Evolutionary conservation across 64 coral and sea anemone species (phyloP).

Genomic region (Pachyseris speciosa): DNA sequence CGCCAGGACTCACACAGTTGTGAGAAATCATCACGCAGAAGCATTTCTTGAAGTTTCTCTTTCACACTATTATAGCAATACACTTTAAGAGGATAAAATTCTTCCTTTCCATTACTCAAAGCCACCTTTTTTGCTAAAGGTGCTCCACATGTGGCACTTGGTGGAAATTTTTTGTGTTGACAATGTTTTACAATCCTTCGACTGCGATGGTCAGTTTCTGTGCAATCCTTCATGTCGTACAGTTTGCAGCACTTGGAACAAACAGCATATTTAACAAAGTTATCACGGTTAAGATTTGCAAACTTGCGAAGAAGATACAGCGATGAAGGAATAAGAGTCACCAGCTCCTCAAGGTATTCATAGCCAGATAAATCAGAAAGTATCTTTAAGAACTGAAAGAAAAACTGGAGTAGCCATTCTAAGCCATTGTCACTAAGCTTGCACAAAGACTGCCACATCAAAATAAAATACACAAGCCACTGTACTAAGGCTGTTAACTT

Average conservation of each 20-base stretch:
- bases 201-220: neutral
- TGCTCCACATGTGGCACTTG: conserved; percentile 9
- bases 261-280: conserved; percentile 37
- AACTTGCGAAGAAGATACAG: conserved; percentile 18
- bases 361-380: neutral
- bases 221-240: conserved; percentile 20
- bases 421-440: conserved; percentile 54
- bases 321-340: conserved; percentile 6
- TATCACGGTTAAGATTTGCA: neutral
- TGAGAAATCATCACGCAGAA: conserved; percentile 27
- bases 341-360: neutral
- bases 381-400: conserved; percentile 19
- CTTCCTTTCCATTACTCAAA: conserved; percentile 21
- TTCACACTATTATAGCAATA: conserved; percentile 11
- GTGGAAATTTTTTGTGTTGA: neutral
- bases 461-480: conserved; percentile 53
- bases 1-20: conserved; percentile 66
- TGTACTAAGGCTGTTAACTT: neutral
- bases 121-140: conserved; percentile 10
- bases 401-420: conserved; percentile 35
- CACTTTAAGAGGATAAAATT: neutral
- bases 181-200: neutral
- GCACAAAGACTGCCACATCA: conserved; percentile 39
- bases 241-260: conserved; percentile 31
- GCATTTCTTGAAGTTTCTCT: conserved; percentile 16